A percentile compares a stretch with the other conserved stretches of the same genome.
phyloP scores from a whole-genome alignment of 1,140 invertebrate genomes.

The Laodelphax striatellus region DNA sequence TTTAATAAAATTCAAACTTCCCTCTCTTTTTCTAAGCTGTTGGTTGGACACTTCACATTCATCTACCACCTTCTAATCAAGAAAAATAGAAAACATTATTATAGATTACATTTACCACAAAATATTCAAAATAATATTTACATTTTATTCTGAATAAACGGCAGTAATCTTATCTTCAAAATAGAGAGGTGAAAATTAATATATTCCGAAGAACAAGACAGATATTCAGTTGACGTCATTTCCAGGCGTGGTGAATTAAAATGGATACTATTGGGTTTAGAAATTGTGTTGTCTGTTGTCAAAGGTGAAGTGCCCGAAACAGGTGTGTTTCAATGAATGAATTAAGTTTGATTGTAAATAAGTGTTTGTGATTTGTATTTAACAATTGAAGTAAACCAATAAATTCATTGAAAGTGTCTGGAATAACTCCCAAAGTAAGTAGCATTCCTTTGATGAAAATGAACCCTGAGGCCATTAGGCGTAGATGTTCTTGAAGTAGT shows the following conservation, averaged over 20 bases:
- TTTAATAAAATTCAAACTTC: no score
- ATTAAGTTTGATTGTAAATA: background rate
- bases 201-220: background rate
- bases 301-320: constrained; percentile 2
- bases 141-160: no score
- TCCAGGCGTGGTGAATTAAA: constrained; percentile 23
- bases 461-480: constrained; percentile 8
- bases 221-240: constrained; percentile 19
- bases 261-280: constrained; percentile 18
- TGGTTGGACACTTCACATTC: no score
- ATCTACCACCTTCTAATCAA: no score
- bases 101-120: no score
- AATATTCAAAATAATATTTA: no score
- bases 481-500: constrained; percentile 4
- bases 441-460: constrained; percentile 8
- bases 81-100: no score
- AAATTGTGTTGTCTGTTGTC: background rate
- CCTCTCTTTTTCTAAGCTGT: no score
- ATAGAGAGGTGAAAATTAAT: no score
- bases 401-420: background rate
- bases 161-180: no score
- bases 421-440: background rate
- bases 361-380: background rate
- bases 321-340: constrained; percentile 1
- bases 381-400: background rate